Conservation (phyloP, 2,888 invertebrate genomes). For the Tineola bisselliella region DNA sequence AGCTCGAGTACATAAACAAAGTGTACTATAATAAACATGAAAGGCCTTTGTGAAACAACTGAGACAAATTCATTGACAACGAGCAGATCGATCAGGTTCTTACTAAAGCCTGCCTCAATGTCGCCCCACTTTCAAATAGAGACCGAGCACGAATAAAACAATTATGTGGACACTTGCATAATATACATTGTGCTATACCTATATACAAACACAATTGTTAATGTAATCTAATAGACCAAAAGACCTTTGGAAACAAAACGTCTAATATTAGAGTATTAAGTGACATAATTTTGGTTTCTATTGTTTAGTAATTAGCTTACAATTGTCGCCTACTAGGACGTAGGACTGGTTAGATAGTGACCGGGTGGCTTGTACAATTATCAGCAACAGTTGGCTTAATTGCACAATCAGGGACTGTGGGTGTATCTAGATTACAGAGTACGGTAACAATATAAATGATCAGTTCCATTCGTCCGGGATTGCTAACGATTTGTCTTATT, state of each 20-base stretch:
- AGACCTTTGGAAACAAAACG: background rate
- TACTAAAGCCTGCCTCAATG: slow-evolving; percentile 61
- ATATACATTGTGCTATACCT: slow-evolving; percentile 42
- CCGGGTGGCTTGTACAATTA: slow-evolving; percentile 2
- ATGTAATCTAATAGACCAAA: slow-evolving; percentile 30
- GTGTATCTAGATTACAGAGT: slow-evolving; percentile 30
- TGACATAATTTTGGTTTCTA: slow-evolving; percentile 3
- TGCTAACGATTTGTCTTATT: slow-evolving; percentile 5
- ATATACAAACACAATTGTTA: slow-evolving; percentile 32
- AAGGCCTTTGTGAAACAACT: slow-evolving; percentile 26
- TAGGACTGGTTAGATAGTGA: slow-evolving; percentile 20
- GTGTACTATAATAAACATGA: background rate
- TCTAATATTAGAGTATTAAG: background rate
- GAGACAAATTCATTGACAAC: slow-evolving; percentile 61
- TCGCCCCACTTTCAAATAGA: slow-evolving; percentile 60
- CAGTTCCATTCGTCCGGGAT: slow-evolving; percentile 2
- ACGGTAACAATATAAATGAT: slow-evolving; percentile 9
- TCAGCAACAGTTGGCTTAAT: slow-evolving; percentile 21
- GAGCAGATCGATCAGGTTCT: slow-evolving; percentile 35
- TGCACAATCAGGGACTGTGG: slow-evolving; percentile 33
- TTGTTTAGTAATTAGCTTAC: slow-evolving; percentile 7
- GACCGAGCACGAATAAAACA: slow-evolving; percentile 22
- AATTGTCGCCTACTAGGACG: slow-evolving; percentile 26
- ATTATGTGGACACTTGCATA: slow-evolving; percentile 45
- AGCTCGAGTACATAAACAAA: background rate